Evolutionary conservation across 2,113 vertebrate genomes (phyloP).

Genomic region (Phrynosoma blainvillii): DNA sequence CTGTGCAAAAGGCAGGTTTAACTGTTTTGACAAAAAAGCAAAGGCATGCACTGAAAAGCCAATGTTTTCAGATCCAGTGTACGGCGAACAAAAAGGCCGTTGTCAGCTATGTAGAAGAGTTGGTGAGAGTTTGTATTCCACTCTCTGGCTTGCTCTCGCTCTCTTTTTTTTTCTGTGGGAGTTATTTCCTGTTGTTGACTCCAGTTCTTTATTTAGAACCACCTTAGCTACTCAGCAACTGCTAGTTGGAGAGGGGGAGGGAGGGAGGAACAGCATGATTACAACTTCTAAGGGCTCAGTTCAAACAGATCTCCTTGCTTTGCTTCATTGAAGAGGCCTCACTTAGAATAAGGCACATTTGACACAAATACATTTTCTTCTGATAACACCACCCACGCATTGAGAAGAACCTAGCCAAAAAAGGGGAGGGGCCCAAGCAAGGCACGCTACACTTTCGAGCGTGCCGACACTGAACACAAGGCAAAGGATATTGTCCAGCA

Average conservation of each 20-base stretch:
- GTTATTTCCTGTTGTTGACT: constrained; percentile 99
- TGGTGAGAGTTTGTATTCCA: constrained; percentile 91
- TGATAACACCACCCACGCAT: background rate
- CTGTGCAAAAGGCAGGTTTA: constrained; percentile 46
- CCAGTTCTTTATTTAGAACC: constrained; percentile 99
- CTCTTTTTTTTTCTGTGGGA: constrained; percentile 87
- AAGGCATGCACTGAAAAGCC: constrained; percentile 67
- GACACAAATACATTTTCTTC: constrained; percentile 43
- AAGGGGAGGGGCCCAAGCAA: background rate
- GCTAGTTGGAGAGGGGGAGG: constrained; percentile 54
- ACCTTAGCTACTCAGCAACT: constrained; percentile 87
- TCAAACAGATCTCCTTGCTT: constrained; percentile 66
- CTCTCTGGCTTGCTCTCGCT: constrained; percentile 58
- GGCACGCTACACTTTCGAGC: background rate
- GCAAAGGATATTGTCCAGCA: background rate
- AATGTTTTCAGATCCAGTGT: constrained; percentile 73
- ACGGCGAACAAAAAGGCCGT: constrained; percentile 82
- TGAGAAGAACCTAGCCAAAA: constrained; percentile 2
- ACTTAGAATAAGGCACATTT: constrained; percentile 19
- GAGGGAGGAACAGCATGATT: constrained; percentile 69
- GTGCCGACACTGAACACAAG: constrained; percentile 34
- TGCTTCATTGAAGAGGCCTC: constrained; percentile 58
- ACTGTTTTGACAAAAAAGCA: constrained; percentile 59
- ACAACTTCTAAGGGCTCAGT: constrained; percentile 72
- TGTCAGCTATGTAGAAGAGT: constrained; percentile 88